Evolutionary conservation across 1,140 invertebrate species (phyloP).

Genomic region (Caenorhabditis tropicalis): DNA sequence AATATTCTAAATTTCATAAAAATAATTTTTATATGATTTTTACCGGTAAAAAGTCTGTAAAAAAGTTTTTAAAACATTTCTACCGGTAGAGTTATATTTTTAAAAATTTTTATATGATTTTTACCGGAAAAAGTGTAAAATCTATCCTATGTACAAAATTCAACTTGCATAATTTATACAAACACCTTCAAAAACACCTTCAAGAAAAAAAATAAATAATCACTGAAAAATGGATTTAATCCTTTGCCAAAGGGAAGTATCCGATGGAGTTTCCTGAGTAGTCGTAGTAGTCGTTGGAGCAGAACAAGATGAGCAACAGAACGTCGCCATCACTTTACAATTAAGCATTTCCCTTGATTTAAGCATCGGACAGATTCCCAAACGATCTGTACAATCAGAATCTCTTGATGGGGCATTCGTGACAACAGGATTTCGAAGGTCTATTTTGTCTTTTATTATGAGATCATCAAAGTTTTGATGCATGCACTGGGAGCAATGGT

Average conservation of each 20-base stretch:
- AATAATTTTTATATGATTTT: too few relatives aligned
- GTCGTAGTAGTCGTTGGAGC: not conserved
- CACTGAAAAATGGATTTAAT: conserved; percentile 34
- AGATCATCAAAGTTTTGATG: conserved; percentile 33
- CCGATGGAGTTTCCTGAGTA: not conserved
- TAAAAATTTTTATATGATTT: too few relatives aligned
- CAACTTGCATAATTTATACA: not conserved
- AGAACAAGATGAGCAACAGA: conserved; percentile 4
- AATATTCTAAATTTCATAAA: too few relatives aligned
- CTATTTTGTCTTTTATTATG: not conserved
- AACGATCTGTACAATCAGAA: conserved; percentile 3
- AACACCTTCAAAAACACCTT: not conserved
- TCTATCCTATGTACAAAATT: too few relatives aligned
- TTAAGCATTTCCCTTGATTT: conserved; percentile 28
- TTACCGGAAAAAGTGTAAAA: too few relatives aligned
- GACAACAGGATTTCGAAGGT: not conserved
- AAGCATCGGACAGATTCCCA: conserved; percentile 6
- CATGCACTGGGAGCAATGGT: conserved; percentile 50
- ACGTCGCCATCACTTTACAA: conserved; percentile 14
- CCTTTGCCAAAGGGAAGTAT: not conserved
- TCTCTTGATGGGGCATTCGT: not conserved
- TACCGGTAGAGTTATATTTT: too few relatives aligned
- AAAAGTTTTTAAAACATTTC: too few relatives aligned
- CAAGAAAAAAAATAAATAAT: not conserved
- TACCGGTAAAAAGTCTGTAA: too few relatives aligned